These are phyloP conservation scores for Phytoseiulus persimilis DNA, from an alignment of 2,888 invertebrate species.

Conservation along the genomic window DNA sequence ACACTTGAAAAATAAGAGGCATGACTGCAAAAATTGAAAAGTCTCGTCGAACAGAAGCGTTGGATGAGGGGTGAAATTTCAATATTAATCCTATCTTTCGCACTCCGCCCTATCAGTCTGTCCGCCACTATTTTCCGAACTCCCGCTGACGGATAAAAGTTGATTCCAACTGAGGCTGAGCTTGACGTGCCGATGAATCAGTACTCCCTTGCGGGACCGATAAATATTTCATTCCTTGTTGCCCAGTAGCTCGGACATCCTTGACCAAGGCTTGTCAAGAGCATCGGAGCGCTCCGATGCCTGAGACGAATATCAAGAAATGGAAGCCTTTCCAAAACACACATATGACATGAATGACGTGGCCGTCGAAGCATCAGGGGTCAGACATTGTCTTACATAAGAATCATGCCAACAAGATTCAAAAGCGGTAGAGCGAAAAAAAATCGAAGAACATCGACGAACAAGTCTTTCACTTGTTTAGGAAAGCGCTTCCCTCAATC, in stretches of 20 bases:
- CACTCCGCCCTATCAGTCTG: too few species aligned
- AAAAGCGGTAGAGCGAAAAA: background rate
- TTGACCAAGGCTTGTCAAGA: background rate
- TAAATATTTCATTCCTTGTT: background rate
- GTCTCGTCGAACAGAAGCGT: background rate
- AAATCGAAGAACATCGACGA: background rate
- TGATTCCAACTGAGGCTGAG: too few species aligned
- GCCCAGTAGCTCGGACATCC: background rate
- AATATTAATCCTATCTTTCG: too few species aligned
- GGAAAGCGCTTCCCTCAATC: background rate
- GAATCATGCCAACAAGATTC: background rate
- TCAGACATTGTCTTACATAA: background rate
- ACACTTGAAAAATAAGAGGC: background rate
- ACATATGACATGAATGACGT: background rate
- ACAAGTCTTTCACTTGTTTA: background rate
- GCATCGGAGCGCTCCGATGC: background rate
- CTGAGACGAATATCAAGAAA: background rate
- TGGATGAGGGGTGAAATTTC: too few species aligned
- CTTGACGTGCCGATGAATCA: too few species aligned
- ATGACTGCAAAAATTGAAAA: background rate
- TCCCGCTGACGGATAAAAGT: too few species aligned
- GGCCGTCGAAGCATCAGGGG: background rate
- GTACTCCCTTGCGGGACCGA: background rate
- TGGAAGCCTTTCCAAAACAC: background rate
- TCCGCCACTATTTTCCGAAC: too few species aligned